phyloP scores from a whole-genome alignment of 2,888 invertebrate genomes.

The Microctonus hyperodae region DNA sequence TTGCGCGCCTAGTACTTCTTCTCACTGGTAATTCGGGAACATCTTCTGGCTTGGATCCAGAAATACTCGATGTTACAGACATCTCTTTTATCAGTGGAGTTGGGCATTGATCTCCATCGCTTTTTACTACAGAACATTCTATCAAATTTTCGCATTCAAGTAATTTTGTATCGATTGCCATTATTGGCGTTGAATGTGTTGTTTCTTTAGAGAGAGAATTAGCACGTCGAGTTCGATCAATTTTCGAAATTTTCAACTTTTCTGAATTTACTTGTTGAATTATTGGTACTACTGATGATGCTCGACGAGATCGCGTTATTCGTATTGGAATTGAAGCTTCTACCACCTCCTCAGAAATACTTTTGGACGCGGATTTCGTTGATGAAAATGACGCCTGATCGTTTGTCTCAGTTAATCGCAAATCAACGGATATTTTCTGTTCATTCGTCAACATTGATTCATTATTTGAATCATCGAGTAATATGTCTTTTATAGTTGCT shows the following conservation, averaged over 20 bases:
- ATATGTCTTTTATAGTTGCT: not conserved
- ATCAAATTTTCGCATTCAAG: constrained; percentile 19
- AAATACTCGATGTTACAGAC: constrained; percentile 29
- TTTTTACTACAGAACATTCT: constrained; percentile 7
- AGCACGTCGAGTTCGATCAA: constrained; percentile 38
- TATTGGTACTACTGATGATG: constrained; percentile 43
- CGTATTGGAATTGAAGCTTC: constrained; percentile 34
- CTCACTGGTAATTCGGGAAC: constrained; percentile 36
- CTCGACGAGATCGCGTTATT: constrained; percentile 45
- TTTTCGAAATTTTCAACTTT: constrained; percentile 19
- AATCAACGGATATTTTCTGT: not conserved
- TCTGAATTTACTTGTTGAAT: constrained; percentile 21
- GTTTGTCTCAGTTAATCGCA: not conserved
- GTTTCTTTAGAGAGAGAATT: constrained; percentile 45
- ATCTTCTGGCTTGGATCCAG: constrained; percentile 7
- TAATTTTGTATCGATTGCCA: not conserved
- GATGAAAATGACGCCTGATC: constrained; percentile 12
- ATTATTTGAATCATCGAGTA: not conserved
- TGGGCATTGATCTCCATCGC: constrained; percentile 33
- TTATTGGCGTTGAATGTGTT: constrained; percentile 24
- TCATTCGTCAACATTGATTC: not conserved
- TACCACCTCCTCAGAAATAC: not conserved
- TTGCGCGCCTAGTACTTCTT: constrained; percentile 46
- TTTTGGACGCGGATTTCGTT: not conserved
- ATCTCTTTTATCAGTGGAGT: constrained; percentile 41